Conservation (phyloP, 2,113 vertebrate species). For the Ovis aries region ARS-UI_Ramb_v3.0 NC_056058.1:61505501-61506000, state of each 20-base stretch:
- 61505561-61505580: neutral
- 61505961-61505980: neutral
- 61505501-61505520: neutral
- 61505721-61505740: neutral
- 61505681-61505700: neutral
- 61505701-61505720: neutral
- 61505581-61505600: neutral
- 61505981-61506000: neutral
- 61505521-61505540: neutral
- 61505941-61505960: neutral
- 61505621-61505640: neutral
- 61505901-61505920: neutral
- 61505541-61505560: neutral
- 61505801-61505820: neutral
- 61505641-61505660: neutral
- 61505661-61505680: neutral
- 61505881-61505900: neutral
- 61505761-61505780: neutral
- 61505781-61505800: neutral
- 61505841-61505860: neutral
- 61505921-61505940: neutral
- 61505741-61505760: neutral
- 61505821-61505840: neutral
- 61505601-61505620: neutral
- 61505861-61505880: neutral